Base-by-base conservation (phyloP, 92 coral and sea anemone genomes). In the Nematostella vectensis region DNA sequence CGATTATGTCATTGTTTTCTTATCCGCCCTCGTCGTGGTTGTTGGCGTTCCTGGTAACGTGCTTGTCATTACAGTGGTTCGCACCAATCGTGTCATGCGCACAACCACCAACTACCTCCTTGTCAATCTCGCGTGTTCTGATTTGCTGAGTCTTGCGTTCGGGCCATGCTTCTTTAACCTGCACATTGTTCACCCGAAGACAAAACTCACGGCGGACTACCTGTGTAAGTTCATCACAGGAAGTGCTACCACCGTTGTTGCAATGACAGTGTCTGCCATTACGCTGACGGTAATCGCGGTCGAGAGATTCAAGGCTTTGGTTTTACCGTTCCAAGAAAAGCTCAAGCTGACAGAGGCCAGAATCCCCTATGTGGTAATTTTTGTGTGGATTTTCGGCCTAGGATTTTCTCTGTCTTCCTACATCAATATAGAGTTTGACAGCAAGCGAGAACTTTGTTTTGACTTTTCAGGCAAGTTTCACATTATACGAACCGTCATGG, bases 261-360 rank as follows among this genome's bases (percentile, higher is more conserved):
- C 72, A 3, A 31, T 66, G 16, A 31, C 61, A 6, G 80, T 72
- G 37, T 64, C 85, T 24, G 52, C 57, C 3, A 33, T 58, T 37
- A 71, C 85, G 11, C 59, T 78, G 4, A 60, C 75, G 0, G 23
- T 78, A 13, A 56, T 78, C 0, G 72, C 85, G 0, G 16, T 78
- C 17, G 80, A 78, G 39, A 61, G 85, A 20, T 72, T 71, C 55
- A 63, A 61, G 31, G 85, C 80, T 13, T 47, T 78, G 29, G 40
- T 72, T 21, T 58, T 62, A 42, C 80, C 80, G 23, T 26, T 78
- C 29, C 10, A 11, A 4, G 23, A 23, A 16, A 36, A 53, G 2
- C 56, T 67, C 17, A 59, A 77, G 30, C 75, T 78, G 17, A 78
- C 57, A 3, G 58, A 50, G 10, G 62, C 44, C 3, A 78, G 59